Base-by-base conservation (phyloP, 1,140 invertebrate species). In the Lasaia peninsularis region DNA sequence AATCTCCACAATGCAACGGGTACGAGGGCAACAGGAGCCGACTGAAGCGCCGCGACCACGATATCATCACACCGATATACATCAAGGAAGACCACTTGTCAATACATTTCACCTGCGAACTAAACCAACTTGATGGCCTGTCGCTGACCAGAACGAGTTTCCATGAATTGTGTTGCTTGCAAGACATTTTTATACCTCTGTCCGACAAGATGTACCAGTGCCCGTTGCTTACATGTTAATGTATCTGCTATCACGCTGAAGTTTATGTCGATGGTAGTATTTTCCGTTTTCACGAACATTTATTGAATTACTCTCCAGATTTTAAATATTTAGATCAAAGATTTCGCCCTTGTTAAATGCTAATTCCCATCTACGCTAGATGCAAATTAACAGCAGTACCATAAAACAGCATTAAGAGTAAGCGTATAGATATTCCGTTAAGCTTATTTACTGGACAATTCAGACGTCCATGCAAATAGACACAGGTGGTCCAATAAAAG, bases 81-180 rank as follows among this genome's bases (percentile, higher is more conserved):
- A 88, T 88, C 85, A 84, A 86, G 83, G 86, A 88, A 86, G 85
- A 86, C 85, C 79, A 86, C 67, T 84, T 86, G 86, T 88, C 86
- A 86, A 86, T 86, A 86, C 82, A 81, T 79, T 79, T 88, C 83
- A 88, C 80, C 75, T 80, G 80, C 76, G 67, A 73, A 63, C 72
- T 62, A 60, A 60, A 61, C 64, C 66, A 69, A 75, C 78, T 73
- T 78, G 82, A 81, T 80, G 75, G 73, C 63, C 73, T 73, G 75
- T 76, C 75, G 52, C 52, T 67, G 65, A 65, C 65, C 70, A 70
- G 70, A 79, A 86, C 85, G 58, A 66, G 85, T 85, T 84, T 73
- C 71, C 78, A 75, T 85, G 76, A 82, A 86, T 88, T 85, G 79
- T 85, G 68, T 75, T 72, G 70, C 71, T 56, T 60, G 67, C 63